Base-by-base conservation (phyloP, 2,113 vertebrate genomes). In the Lophotis ruficrista region DNA sequence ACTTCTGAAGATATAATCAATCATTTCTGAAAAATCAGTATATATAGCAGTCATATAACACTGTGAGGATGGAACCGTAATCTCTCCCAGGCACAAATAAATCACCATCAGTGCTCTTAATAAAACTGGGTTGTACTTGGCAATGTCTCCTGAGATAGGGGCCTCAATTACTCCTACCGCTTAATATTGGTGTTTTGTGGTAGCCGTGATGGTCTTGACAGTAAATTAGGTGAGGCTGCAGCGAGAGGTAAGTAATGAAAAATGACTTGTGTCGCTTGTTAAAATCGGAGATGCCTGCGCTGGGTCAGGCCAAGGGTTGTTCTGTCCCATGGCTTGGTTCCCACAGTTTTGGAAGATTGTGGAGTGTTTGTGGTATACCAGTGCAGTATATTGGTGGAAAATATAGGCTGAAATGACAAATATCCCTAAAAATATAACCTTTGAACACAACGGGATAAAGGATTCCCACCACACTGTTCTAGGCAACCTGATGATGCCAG, bases 301-400 rank as follows among this genome's bases (percentile, higher is more conserved):
- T 11, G 35, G 30, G 15, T 43, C 37, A 19, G 43, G 10, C 7
- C 45, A 2, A 22, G 64, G n/a, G 9, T 0, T 7, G 22, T 47
- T 66, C 69, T 88, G 31, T 8, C 17, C 37, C 4, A 0, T 9
- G 83, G 9, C 33, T 45, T 28, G 30, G 13, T 8, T 13, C 35
- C 20, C 82, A 56, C 38, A 30, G 45, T 4, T 58, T 31, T 30
- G 12, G 30, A 5, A 69, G 53, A 14, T n/a, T n/a, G 33, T 4
- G 5, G 31, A 14, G 23, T 1, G 1, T 30, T 45, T 23, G 9
- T n/a, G 35, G 27, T 1, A 5, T 7, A 3, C 12, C 1, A 9
- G 16, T 33, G 35, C 50, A 24, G 12, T 5, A 9, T 12, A 23
- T 7, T 12, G 30, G 3, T 53, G 14, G 28, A 72, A 77, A 25